Evolutionary conservation across 2,113 vertebrate genomes (phyloP).

Genomic region (Thomomys bottae): DNA sequence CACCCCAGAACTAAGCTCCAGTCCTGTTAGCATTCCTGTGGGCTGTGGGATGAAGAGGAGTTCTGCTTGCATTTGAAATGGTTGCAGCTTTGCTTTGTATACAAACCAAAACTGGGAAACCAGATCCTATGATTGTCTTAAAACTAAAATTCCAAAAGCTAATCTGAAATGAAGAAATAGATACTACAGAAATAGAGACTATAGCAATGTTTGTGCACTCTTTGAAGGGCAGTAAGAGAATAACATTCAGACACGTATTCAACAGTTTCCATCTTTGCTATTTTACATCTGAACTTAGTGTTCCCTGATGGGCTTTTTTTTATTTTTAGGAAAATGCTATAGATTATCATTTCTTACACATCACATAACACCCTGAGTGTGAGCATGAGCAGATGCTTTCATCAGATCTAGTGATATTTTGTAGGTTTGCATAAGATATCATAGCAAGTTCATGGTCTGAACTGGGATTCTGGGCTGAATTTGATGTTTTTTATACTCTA

Average conservation of each 20-base stretch:
- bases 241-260: not conserved
- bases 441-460: not conserved
- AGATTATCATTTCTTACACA: not conserved
- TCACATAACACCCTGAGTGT: not conserved
- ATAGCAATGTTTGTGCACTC: not conserved
- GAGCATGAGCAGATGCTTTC: not conserved
- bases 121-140: constrained; percentile 55
- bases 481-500: not conserved
- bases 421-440: not conserved
- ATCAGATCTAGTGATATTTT: not conserved
- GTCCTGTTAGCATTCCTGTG: constrained; percentile 56
- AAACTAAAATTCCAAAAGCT: constrained; percentile 55
- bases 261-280: not conserved
- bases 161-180: constrained; percentile 38
- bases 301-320: not conserved
- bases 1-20: constrained; percentile 25
- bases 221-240: not conserved
- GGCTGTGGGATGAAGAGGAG: constrained; percentile 43
- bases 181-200: not conserved
- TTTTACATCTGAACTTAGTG: not conserved
- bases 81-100: constrained; percentile 59
- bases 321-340: not conserved
- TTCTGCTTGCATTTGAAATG: constrained; percentile 55
- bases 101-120: constrained; percentile 61
- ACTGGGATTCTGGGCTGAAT: not conserved